Evolutionary conservation across 2,797 vertebrate genomes (phyloP).

Genomic region (Acrossocheilus fasciatus): DNA sequence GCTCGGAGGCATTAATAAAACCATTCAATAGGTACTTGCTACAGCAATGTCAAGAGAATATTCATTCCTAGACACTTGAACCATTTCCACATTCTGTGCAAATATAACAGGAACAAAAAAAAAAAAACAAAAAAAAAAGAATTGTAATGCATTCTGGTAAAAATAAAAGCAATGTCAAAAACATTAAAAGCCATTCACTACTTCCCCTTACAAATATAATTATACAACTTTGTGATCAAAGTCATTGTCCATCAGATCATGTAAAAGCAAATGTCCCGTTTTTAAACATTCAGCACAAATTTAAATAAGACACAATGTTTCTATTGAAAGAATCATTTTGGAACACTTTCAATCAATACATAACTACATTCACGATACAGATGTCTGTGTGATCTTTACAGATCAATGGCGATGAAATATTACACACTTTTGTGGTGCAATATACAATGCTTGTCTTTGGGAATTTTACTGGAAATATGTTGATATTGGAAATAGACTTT

Average conservation of each 20-base stretch:
- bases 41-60: conserved; percentile 69
- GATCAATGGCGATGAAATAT: conserved; percentile 42
- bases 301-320: conserved; percentile 66
- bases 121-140: conserved; percentile 17
- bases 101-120: conserved; percentile 61
- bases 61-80: conserved; percentile 69
- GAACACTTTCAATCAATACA: conserved; percentile 62
- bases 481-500: conserved; percentile 37
- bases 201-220: conserved; percentile 48
- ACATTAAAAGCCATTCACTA: conserved; percentile 41
- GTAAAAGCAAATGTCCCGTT: conserved; percentile 60
- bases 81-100: conserved; percentile 77
- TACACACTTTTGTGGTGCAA: conserved; percentile 50
- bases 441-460: conserved; percentile 60
- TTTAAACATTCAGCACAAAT: conserved; percentile 60
- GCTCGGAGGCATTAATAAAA: conserved; percentile 71
- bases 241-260: conserved; percentile 55
- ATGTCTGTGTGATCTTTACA: conserved; percentile 51
- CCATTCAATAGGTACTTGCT: conserved; percentile 61
- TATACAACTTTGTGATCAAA: conserved; percentile 60
- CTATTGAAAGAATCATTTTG: conserved; percentile 64
- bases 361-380: conserved; percentile 63
- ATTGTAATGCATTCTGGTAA: conserved; percentile 62
- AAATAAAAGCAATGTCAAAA: conserved; percentile 42
- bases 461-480: conserved; percentile 49